Percentiles rank a stretch among this genome's conserved stretches.
phyloP scores from a whole-genome alignment of 2,113 vertebrate species.

The Pterophyllum scalare region DNA sequence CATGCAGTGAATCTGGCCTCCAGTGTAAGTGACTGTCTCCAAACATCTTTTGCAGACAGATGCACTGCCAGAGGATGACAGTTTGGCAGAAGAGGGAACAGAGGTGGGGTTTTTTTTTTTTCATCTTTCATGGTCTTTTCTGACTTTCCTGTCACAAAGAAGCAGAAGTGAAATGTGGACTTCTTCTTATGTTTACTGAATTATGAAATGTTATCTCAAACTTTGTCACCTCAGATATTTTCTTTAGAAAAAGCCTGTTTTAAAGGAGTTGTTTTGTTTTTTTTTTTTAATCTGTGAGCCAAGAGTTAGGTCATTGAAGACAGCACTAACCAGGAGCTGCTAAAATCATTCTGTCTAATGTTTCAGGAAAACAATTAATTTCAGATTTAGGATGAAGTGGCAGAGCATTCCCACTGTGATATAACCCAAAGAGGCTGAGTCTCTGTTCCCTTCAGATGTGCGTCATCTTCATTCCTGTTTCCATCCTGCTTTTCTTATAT shows the following conservation, averaged over 20 bases:
- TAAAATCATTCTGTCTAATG: constrained; percentile 63
- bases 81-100: constrained; percentile 31
- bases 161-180: background rate
- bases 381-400: constrained; percentile 69
- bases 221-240: background rate
- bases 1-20: constrained; percentile 57
- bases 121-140: constrained; percentile 31
- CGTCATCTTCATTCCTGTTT: constrained; percentile 10
- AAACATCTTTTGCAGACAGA: constrained; percentile 54
- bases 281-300: constrained; percentile 6
- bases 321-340: constrained; percentile 46
- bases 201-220: constrained; percentile 24
- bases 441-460: constrained; percentile 2
- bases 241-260: constrained; percentile 10
- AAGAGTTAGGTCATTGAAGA: constrained; percentile 47
- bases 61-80: constrained; percentile 9
- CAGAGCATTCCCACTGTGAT: constrained; percentile 27
- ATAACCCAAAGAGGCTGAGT: background rate
- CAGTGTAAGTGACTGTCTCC: constrained; percentile 63
- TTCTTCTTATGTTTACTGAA: background rate
- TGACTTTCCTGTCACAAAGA: constrained; percentile 39
- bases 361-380: constrained; percentile 67
- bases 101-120: background rate
- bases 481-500: background rate
- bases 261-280: constrained; percentile 39